Conservation (phyloP, 2,113 vertebrate species). For the Junco hyemalis region DNA sequence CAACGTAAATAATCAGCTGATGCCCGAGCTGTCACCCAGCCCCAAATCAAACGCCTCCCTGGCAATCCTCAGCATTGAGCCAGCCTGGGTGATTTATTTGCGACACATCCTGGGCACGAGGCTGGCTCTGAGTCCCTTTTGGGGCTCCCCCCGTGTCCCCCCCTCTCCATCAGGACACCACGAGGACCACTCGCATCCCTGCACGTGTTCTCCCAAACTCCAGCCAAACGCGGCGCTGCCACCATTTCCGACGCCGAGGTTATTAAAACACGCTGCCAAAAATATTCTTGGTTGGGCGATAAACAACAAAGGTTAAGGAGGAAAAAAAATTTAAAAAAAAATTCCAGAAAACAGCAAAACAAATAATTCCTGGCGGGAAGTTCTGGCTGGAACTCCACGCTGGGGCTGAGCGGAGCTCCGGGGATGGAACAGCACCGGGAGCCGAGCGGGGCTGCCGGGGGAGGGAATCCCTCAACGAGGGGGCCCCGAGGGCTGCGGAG, state of each 20-base stretch:
- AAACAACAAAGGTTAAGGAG: neutral
- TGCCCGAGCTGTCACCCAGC: neutral
- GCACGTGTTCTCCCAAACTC: neutral
- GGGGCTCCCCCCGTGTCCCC: neutral
- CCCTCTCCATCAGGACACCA: neutral
- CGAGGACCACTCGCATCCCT: neutral
- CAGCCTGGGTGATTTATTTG: neutral
- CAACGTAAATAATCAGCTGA: neutral
- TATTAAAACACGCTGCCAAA: neutral
- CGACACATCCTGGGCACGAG: neutral
- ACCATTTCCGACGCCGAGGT: neutral
- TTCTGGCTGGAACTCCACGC: neutral
- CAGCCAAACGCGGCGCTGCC: neutral
- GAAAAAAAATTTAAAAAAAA: neutral
- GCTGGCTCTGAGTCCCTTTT: neutral
- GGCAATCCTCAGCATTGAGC: neutral
- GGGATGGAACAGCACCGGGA: neutral
- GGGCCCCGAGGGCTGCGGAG: neutral
- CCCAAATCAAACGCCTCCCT: neutral
- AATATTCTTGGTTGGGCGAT: neutral
- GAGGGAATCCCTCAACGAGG: neutral
- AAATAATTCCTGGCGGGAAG: conserved; percentile 6
- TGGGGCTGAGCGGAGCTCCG: neutral
- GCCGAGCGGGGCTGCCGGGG: neutral
- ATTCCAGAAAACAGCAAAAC: neutral